A percentile compares a stretch with the other conserved stretches of the same genome.
These are phyloP conservation scores for Urocolius indicus DNA, from an alignment of 2,113 vertebrate genomes.

Conservation along the genomic window DNA sequence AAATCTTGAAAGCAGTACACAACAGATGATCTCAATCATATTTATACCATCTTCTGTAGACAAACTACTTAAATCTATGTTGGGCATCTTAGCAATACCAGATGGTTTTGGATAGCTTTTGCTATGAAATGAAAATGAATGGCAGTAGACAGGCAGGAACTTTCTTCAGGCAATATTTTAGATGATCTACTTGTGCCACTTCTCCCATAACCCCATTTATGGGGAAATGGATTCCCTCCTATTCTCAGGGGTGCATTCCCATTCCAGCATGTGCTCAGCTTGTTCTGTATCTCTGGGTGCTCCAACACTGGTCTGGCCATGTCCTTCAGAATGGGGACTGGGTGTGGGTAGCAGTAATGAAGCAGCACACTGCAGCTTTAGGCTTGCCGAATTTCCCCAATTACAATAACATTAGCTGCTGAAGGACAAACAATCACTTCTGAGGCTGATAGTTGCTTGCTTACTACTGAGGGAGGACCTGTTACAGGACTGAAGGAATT, in stretches of 20 bases:
- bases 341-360: no score
- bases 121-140: constrained; percentile 38
- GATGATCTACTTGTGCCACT: constrained; percentile 38
- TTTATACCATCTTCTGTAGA: constrained; percentile 54
- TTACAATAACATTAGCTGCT: not conserved
- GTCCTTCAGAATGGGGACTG: not conserved
- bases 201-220: constrained; percentile 53
- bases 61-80: constrained; percentile 37
- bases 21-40: constrained; percentile 48
- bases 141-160: constrained; percentile 23
- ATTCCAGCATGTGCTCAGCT: not conserved
- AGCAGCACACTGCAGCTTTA: not conserved
- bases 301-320: not conserved
- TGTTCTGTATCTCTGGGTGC: not conserved
- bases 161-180: constrained; percentile 50
- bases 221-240: constrained; percentile 31
- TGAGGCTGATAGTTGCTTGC: not conserved
- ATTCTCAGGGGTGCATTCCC: not conserved
- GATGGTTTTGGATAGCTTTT: constrained; percentile 27
- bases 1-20: constrained; percentile 54
- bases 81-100: constrained; percentile 60
- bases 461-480: not conserved
- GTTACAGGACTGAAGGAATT: not conserved
- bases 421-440: not conserved
- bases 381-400: not conserved